phyloP scores from a whole-genome alignment of 2,888 invertebrate species.

The Sericinus montela region DNA sequence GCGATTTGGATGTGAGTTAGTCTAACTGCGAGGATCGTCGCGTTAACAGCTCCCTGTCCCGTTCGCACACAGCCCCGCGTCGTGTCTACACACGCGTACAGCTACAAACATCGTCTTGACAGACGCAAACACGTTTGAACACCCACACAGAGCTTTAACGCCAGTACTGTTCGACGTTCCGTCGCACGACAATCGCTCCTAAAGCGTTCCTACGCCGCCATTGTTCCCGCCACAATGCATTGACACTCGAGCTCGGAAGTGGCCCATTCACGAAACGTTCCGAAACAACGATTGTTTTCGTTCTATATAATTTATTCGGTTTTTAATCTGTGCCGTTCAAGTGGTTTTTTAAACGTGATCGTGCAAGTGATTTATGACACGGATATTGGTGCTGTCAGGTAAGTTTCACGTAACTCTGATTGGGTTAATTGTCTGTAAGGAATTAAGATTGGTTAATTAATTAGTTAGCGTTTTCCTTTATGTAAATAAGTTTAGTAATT shows the following conservation, averaged over 20 bases:
- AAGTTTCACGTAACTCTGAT: constrained; percentile 26
- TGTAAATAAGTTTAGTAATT: not conserved
- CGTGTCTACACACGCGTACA: constrained; percentile 25
- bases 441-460: constrained; percentile 17
- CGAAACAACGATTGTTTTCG: constrained; percentile 23
- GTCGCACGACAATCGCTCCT: constrained; percentile 31
- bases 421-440: constrained; percentile 26
- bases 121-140: constrained; percentile 15
- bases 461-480: not conserved
- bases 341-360: constrained; percentile 26
- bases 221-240: constrained; percentile 52
- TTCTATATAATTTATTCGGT: constrained; percentile 22
- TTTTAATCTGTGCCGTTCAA: constrained; percentile 29
- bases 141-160: constrained; percentile 32
- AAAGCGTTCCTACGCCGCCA: constrained; percentile 30
- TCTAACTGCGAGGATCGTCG: constrained; percentile 76
- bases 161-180: constrained; percentile 36
- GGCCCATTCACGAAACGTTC: constrained; percentile 35
- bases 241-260: constrained; percentile 38
- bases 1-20: constrained; percentile 80
- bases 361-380: constrained; percentile 32
- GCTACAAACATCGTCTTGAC: constrained; percentile 28
- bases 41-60: constrained; percentile 67
- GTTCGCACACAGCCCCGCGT: constrained; percentile 42
- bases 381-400: constrained; percentile 31